Evolutionary conservation across 2,113 vertebrate genomes (phyloP), one percentile per base, ranked within the genome.

Genomic region (Halichoeres trimaculatus): DNA sequence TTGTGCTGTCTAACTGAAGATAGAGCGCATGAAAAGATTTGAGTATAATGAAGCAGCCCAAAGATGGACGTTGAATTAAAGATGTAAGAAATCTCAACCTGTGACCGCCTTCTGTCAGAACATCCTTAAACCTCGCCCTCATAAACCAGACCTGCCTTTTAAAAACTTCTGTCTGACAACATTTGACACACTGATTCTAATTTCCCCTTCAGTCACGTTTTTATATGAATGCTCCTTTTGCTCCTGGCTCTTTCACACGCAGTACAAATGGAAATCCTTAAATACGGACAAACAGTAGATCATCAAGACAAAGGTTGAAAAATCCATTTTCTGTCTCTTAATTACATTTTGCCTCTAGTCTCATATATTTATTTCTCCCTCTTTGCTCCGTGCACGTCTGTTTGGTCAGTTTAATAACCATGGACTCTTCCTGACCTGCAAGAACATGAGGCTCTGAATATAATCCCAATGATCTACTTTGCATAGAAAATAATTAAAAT

Each of bases 401-500:
- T 90, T 90, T 91, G 75, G 73, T 56, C 78, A 87, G 83, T 82
- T 86, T 84, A 89, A 84, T 90, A 87, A 78, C 64, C 69, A 56
- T 59, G 54, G 69, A 60, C 70, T 85, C 55, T 57, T 12, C 24
- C 16, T 73, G 82, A 88, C 80, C 78, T 70, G 61, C 70, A 57
- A 9, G 55, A 84, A 78, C 68, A 65, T 1, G 11, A 36, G 43
- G 53, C 58, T 1, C 72, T 43, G 51, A 66, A 71, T 66, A 74
- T 64, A 76, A 70, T 79, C 64, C 72, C 76, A 65, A 5, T 55
- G 63, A 74, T 86, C 70, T 81, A 52, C 63, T 89, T 82, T 88
- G 76, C 71, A 80, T 80, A 35, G 60, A 85, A 85, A 87, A 89
- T 79, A 73, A 91, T 89, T 86, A 81, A 88, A 90, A 78, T 67